phyloP scores from a whole-genome alignment of 2,113 vertebrate species.

The Paraplagusia blochii region DNA sequence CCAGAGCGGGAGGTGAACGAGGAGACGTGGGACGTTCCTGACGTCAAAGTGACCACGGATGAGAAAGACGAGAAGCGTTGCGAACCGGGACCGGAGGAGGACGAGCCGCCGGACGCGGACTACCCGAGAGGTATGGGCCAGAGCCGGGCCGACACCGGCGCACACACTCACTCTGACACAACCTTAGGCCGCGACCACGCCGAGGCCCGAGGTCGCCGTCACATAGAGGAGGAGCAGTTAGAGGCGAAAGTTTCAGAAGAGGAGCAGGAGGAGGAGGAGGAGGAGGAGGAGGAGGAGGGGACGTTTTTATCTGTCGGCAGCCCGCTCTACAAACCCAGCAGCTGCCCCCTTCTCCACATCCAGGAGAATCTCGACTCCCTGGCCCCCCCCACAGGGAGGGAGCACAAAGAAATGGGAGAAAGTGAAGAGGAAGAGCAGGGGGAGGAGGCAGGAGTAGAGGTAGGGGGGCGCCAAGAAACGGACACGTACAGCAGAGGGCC shows the following conservation, averaged over 20 bases:
- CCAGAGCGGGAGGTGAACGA: not conserved
- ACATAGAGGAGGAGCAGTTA: constrained; percentile 17
- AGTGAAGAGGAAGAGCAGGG: constrained; percentile 32
- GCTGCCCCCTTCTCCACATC: constrained; percentile 67
- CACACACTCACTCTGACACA: constrained; percentile 54
- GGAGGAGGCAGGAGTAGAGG: constrained; percentile 2
- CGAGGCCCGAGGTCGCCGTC: constrained; percentile 5
- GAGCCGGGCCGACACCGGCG: constrained; percentile 33
- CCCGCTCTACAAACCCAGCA: constrained; percentile 64
- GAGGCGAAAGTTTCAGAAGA: constrained; percentile 3
- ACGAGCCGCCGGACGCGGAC: constrained; percentile 36
- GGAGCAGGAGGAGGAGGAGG: not conserved
- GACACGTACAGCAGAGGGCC: constrained; percentile 8
- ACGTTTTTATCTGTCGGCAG: constrained; percentile 48
- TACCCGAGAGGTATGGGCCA: constrained; percentile 64
- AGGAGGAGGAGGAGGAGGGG: constrained; percentile 36
- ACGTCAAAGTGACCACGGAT: not conserved
- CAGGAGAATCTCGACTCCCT: constrained; percentile 28
- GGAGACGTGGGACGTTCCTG: not conserved
- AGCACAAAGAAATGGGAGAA: constrained; percentile 12
- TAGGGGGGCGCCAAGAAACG: not conserved
- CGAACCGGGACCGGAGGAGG: constrained; percentile 39
- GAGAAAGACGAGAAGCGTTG: constrained; percentile 5
- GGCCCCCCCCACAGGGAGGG: constrained; percentile 7
- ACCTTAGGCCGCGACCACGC: constrained; percentile 36